These are phyloP conservation scores for Patagioenas fasciata DNA, from an alignment of 2,113 vertebrate species.

Conservation along the genomic window DNA sequence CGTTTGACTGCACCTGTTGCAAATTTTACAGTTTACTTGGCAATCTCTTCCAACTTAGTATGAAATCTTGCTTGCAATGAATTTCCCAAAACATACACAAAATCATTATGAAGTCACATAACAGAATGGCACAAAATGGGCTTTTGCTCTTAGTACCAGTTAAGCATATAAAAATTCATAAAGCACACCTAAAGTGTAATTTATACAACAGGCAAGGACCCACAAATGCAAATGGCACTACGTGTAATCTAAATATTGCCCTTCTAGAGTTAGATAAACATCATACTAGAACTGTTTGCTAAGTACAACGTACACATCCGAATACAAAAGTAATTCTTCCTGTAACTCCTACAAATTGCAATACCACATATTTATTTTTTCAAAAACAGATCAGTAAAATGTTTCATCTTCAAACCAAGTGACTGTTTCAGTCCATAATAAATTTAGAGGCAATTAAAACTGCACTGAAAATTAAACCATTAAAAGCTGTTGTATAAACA, in stretches of 20 bases:
- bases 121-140: constrained; percentile 10
- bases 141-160: not conserved
- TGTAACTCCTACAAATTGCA: not conserved
- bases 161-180: not conserved
- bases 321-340: not conserved
- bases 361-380: not conserved
- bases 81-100: constrained; percentile 1
- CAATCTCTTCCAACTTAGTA: constrained; percentile 28
- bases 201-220: constrained; percentile 48
- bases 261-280: not conserved
- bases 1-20: not conserved
- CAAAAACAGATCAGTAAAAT: not conserved
- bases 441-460: constrained; percentile 56
- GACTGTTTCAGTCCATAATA: constrained; percentile 41
- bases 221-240: not conserved
- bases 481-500: constrained; percentile 58
- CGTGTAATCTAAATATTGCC: not conserved
- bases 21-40: constrained; percentile 59
- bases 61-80: not conserved
- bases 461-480: constrained; percentile 38
- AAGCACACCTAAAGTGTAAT: not conserved
- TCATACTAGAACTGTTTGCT: not conserved
- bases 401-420: constrained; percentile 32
- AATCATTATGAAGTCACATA: not conserved
- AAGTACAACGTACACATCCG: not conserved